A percentile compares a stretch with the other conserved stretches of the same genome.
Conservation (phyloP, 2,888 invertebrate genomes). For the Acronicta aceris region DNA sequence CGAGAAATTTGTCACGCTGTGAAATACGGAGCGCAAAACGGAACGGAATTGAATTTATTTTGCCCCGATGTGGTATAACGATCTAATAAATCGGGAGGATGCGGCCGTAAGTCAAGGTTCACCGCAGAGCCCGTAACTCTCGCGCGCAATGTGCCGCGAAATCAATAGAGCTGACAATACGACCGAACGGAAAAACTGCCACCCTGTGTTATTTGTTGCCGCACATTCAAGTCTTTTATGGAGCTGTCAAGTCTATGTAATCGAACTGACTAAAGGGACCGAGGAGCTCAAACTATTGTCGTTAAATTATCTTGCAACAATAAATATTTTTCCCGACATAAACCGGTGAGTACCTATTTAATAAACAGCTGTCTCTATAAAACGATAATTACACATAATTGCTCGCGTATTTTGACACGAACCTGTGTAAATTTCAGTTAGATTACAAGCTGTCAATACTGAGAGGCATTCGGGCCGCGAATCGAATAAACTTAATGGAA, state of each 20-base stretch:
- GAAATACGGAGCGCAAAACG: slow-evolving; percentile 77
- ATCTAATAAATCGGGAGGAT: slow-evolving; percentile 85
- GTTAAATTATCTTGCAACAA: slow-evolving; percentile 2
- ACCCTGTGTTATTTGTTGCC: slow-evolving; percentile 44
- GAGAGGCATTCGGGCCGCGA: slow-evolving; percentile 70
- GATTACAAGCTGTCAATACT: slow-evolving; percentile 80
- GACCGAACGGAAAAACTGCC: slow-evolving; percentile 55
- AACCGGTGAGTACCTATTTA: slow-evolving; percentile 14
- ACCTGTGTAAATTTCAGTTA: slow-evolving; percentile 70
- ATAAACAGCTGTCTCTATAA: slow-evolving; percentile 31
- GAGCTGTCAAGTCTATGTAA: slow-evolving; percentile 56
- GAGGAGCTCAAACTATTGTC: slow-evolving; percentile 9
- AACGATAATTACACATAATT: slow-evolving; percentile 50
- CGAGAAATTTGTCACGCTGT: slow-evolving; percentile 77
- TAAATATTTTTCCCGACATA: slow-evolving; percentile 28
- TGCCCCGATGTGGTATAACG: slow-evolving; percentile 81
- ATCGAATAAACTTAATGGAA: slow-evolving; percentile 83
- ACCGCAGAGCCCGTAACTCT: slow-evolving; percentile 82
- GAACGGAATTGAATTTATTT: slow-evolving; percentile 81
- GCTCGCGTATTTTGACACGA: slow-evolving; percentile 62
- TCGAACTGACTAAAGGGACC: slow-evolving; percentile 38
- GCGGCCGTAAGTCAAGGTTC: slow-evolving; percentile 80
- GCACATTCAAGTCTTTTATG: slow-evolving; percentile 50
- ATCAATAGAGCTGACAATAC: slow-evolving; percentile 82
- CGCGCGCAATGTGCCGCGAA: slow-evolving; percentile 85